These are phyloP conservation scores for Daboia siamensis DNA, from an alignment of 2,113 vertebrate species.

Conservation along the genomic window DNA sequence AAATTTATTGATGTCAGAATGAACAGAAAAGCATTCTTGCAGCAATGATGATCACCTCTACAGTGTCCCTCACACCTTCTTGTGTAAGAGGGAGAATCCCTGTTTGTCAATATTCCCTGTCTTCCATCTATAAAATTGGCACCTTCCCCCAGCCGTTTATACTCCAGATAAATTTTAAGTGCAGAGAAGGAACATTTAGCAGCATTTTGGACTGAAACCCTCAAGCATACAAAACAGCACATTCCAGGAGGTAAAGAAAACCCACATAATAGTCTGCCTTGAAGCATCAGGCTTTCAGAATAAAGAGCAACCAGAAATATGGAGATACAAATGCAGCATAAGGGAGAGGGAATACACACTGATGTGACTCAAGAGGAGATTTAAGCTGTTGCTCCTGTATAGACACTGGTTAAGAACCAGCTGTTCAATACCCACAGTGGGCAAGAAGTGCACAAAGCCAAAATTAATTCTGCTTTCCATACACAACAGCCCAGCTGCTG, in stretches of 20 bases:
- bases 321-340: slow-evolving; percentile 66
- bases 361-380: slow-evolving; percentile 67
- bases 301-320: slow-evolving; percentile 70
- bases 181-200: slow-evolving; percentile 80
- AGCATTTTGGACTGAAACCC: slow-evolving; percentile 81
- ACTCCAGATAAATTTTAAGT: slow-evolving; percentile 80
- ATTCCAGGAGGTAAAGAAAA: slow-evolving; percentile 77
- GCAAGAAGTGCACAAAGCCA: slow-evolving; percentile 61
- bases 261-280: slow-evolving; percentile 69
- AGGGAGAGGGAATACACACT: slow-evolving; percentile 61
- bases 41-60: background rate
- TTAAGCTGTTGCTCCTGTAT: slow-evolving; percentile 64
- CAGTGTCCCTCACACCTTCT: slow-evolving; percentile 59
- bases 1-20: slow-evolving; percentile 41
- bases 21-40: slow-evolving; percentile 48
- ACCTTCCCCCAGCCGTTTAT: slow-evolving; percentile 67
- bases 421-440: slow-evolving; percentile 53
- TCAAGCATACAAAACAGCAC: slow-evolving; percentile 75
- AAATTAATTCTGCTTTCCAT: slow-evolving; percentile 46
- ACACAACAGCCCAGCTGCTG: slow-evolving; percentile 23
- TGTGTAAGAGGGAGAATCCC: slow-evolving; percentile 54
- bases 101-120: slow-evolving; percentile 59
- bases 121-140: slow-evolving; percentile 63
- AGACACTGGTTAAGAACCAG: slow-evolving; percentile 64
- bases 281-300: slow-evolving; percentile 78